These are phyloP conservation scores for Fragum fragum DNA, from an alignment of 2,888 invertebrate genomes.

Conservation along the genomic window DNA sequence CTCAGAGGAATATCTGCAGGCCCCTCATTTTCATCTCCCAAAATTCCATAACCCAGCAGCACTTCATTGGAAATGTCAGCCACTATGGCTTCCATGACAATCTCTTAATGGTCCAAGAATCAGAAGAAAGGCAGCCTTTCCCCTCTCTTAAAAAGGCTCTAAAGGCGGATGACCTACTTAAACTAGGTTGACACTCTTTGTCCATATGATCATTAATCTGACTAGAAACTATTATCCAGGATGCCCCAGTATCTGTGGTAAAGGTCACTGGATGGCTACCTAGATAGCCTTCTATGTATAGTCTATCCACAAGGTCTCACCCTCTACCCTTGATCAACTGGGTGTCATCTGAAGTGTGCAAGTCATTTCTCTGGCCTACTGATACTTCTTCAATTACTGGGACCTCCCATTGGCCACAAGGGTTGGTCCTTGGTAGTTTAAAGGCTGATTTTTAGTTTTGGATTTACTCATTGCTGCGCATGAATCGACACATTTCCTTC, in stretches of 20 bases:
- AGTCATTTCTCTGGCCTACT: neutral
- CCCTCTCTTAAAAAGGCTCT: slow-evolving; percentile 31
- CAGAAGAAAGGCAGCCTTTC: slow-evolving; percentile 41
- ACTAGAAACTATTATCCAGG: neutral
- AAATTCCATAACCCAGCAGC: neutral
- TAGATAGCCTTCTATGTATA: slow-evolving; percentile 3
- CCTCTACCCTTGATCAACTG: slow-evolving; percentile 3
- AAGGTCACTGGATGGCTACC: too few relatives aligned
- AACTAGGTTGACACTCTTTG: neutral
- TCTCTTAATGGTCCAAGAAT: slow-evolving; percentile 28
- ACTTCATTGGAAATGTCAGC: slow-evolving; percentile 53
- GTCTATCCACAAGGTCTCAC: neutral
- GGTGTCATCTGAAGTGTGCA: neutral
- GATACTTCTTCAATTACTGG: neutral
- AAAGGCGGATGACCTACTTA: slow-evolving; percentile 11
- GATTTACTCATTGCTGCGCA: neutral
- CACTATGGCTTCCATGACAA: slow-evolving; percentile 14
- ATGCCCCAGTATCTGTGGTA: slow-evolving; percentile 14
- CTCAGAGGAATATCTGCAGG: too few relatives aligned
- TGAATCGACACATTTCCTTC: neutral
- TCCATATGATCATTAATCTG: neutral
- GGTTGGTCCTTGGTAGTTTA: neutral
- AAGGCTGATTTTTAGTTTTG: neutral
- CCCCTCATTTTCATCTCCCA: slow-evolving; percentile 7
- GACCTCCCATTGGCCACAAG: slow-evolving; percentile 18